These are phyloP conservation scores for Lysandra bellargus DNA, from an alignment of 2,888 invertebrate genomes.

Conservation along the genomic window DNA sequence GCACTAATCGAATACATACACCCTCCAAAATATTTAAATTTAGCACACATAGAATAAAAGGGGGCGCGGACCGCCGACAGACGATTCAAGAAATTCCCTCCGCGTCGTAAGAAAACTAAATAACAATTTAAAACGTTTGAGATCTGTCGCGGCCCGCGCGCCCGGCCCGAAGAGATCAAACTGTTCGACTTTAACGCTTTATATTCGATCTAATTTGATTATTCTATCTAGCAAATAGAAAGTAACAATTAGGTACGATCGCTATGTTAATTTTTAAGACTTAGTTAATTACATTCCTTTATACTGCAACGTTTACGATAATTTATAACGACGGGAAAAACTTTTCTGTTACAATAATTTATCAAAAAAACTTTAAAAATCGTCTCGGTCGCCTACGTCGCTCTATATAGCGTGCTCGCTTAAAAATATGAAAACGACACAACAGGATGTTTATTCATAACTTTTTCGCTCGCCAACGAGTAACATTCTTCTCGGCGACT, in stretches of 20 bases:
- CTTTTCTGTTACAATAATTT: constrained; percentile 66
- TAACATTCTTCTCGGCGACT: constrained; percentile 65
- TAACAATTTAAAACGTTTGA: constrained; percentile 16
- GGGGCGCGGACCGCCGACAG: not conserved
- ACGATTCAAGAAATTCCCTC: not conserved
- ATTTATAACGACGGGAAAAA: constrained; percentile 70
- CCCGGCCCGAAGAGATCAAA: constrained; percentile 58
- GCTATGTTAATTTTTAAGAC: constrained; percentile 64
- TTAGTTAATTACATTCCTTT: constrained; percentile 67
- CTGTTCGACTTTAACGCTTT: constrained; percentile 60
- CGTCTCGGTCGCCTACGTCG: constrained; percentile 61
- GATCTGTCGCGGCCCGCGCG: not conserved
- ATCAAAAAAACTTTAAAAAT: constrained; percentile 64
- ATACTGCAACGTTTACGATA: constrained; percentile 71
- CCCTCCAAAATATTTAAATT: constrained; percentile 28
- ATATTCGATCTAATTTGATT: constrained; percentile 78
- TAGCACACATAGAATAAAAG: constrained; percentile 31
- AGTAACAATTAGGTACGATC: constrained; percentile 78
- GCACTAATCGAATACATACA: constrained; percentile 23
- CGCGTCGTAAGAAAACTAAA: constrained; percentile 3
- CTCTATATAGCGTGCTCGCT: constrained; percentile 58
- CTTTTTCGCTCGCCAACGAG: constrained; percentile 60
- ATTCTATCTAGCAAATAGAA: constrained; percentile 80
- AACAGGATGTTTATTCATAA: constrained; percentile 55
- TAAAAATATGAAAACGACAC: constrained; percentile 78